These are phyloP conservation scores for Bombus superbus DNA, from an alignment of 1,140 invertebrate genomes.

Conservation along the genomic window DNA sequence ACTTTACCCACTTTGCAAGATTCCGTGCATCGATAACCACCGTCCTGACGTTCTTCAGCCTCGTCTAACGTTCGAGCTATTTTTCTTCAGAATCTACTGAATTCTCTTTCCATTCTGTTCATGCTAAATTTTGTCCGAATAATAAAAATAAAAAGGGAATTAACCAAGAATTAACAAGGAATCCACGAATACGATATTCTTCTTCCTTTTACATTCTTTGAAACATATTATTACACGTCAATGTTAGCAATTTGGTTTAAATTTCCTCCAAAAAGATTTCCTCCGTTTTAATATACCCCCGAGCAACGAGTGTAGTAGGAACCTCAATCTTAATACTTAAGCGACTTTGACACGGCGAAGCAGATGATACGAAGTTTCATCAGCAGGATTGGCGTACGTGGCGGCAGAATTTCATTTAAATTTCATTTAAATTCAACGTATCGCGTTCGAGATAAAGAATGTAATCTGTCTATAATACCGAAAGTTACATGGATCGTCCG, in stretches of 20 bases:
- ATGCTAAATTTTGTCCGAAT: not conserved
- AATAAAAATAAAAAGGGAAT: not conserved
- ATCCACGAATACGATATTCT: not conserved
- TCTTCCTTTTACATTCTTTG: not conserved
- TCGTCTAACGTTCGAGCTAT: not conserved
- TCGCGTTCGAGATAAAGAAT: conserved; percentile 21
- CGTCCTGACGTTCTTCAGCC: not conserved
- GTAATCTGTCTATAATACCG: conserved; percentile 28
- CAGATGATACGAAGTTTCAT: conserved; percentile 17
- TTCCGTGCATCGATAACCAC: conserved; percentile 36
- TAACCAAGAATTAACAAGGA: not conserved
- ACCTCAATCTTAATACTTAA: not conserved
- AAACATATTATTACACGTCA: not conserved
- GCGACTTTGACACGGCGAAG: conserved; percentile 17
- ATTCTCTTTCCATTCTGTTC: not conserved
- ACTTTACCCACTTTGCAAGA: conserved; percentile 41
- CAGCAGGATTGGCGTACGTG: not conserved
- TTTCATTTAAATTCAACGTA: conserved; percentile 36
- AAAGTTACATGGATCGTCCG: conserved; percentile 13
- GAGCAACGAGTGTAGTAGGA: not conserved
- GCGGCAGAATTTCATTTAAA: conserved; percentile 42
- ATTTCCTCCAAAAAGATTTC: not conserved
- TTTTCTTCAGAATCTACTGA: not conserved
- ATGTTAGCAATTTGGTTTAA: not conserved
- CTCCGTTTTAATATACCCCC: conserved; percentile 2